A percentile compares a stretch with the other conserved stretches of the same genome.
Conservation (phyloP, 2,888 invertebrate species). For the Chymomyza fuscimana region DNA sequence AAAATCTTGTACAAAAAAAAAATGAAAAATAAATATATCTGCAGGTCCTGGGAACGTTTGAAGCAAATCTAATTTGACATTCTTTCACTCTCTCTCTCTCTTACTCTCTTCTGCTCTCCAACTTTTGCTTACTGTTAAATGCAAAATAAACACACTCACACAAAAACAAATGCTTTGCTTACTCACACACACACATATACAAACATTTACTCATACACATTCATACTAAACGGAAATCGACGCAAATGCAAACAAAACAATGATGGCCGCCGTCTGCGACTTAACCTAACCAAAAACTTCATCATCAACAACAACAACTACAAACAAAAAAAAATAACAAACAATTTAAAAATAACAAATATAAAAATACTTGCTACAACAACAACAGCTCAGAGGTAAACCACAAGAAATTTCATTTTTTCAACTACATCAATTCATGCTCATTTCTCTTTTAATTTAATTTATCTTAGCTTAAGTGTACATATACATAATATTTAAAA, state of each 20-base stretch:
- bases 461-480: conserved; percentile 35
- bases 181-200: conserved; percentile 30
- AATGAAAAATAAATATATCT: conserved; percentile 48
- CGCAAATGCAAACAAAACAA: conserved; percentile 28
- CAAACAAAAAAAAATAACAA: conserved; percentile 41
- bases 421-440: conserved; percentile 41
- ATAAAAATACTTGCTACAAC: conserved; percentile 18
- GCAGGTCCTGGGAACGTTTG: conserved; percentile 79
- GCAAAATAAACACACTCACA: conserved; percentile 34
- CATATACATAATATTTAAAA: conserved; percentile 10
- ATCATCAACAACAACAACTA: conserved; percentile 34
- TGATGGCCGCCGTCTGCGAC: conserved; percentile 51
- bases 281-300: conserved; percentile 38
- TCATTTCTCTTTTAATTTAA: conserved; percentile 31
- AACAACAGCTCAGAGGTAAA: conserved; percentile 78
- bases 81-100: conserved; percentile 66
- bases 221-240: conserved; percentile 17
- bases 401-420: conserved; percentile 61
- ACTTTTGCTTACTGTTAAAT: conserved; percentile 32
- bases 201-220: conserved; percentile 24
- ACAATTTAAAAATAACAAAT: conserved; percentile 33
- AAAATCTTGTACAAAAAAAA: neutral
- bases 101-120: conserved; percentile 42
- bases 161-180: conserved; percentile 19
- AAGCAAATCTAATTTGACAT: conserved; percentile 79